A percentile compares a stretch with the other conserved stretches of the same genome.
phyloP scores from a whole-genome alignment of 2,888 invertebrate genomes.

The Pyrocoelia pectoralis region DNA sequence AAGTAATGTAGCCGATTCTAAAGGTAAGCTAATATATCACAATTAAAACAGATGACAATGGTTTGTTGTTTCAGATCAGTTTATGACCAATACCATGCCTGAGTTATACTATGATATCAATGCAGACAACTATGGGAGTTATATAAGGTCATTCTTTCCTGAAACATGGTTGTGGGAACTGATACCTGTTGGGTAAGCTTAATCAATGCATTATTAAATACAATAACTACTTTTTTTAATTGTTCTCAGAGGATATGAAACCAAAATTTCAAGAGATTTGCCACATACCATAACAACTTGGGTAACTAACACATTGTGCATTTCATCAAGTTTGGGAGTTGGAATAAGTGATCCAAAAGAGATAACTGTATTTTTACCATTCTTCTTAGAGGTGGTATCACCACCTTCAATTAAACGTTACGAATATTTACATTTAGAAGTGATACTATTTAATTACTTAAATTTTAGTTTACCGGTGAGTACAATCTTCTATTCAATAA shows the following conservation, averaged over 20 bases:
- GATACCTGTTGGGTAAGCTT: constrained; percentile 58
- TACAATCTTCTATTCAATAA: too few species aligned
- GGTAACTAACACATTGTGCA: constrained; percentile 66
- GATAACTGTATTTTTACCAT: constrained; percentile 71
- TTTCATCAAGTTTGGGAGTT: constrained; percentile 59
- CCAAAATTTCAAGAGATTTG: constrained; percentile 56
- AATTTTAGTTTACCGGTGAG: constrained; percentile 73
- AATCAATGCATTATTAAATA: constrained; percentile 6
- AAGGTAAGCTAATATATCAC: constrained; percentile 6
- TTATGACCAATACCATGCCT: constrained; percentile 13
- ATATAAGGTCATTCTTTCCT: constrained; percentile 61
- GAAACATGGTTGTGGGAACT: constrained; percentile 77
- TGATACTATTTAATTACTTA: constrained; percentile 77
- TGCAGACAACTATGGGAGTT: constrained; percentile 46
- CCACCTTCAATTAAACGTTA: constrained; percentile 73
- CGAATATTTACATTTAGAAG: constrained; percentile 70
- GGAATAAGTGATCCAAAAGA: constrained; percentile 48
- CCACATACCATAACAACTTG: constrained; percentile 72
- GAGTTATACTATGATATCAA: constrained; percentile 42
- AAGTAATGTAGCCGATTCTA: constrained; percentile 13
- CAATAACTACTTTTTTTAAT: too few species aligned
- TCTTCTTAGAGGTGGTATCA: constrained; percentile 75
- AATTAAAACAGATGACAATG: too few species aligned
- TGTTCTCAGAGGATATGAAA: constrained; percentile 54
- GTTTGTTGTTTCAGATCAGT: constrained; percentile 15